Evolutionary conservation across 2,113 vertebrate species (phyloP).

Genomic region (Triplophysa siluroides): DNA sequence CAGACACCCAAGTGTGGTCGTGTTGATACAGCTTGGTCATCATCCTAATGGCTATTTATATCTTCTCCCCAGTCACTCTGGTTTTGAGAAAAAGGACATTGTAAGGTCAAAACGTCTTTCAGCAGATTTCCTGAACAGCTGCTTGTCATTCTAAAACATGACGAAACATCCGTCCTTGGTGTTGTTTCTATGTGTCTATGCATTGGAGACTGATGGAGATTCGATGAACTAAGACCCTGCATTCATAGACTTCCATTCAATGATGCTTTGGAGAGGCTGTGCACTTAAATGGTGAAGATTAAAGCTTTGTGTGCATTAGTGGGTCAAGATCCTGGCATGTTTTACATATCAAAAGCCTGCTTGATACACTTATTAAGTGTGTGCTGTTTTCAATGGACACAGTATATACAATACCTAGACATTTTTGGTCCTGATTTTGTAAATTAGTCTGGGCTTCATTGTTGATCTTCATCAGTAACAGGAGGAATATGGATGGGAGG

Average conservation of each 20-base stretch:
- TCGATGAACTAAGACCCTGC: not conserved
- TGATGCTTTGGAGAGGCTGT: conserved; percentile 2
- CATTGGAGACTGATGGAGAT: not conserved
- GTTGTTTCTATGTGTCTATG: not conserved
- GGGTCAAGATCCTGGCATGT: conserved; percentile 7
- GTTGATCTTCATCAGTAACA: no score
- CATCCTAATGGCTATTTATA: conserved; percentile 41
- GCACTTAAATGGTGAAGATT: conserved; percentile 41
- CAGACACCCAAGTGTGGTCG: not conserved
- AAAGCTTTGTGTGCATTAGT: conserved; percentile 35
- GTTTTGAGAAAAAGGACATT: conserved; percentile 9
- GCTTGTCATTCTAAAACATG: conserved; percentile 11
- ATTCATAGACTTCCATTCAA: conserved; percentile 19
- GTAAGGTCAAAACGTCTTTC: conserved; percentile 8
- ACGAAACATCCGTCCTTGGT: not conserved
- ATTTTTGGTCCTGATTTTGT: no score
- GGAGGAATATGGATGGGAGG: no score
- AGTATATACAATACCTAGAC: not conserved
- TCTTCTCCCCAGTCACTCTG: not conserved
- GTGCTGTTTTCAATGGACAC: not conserved
- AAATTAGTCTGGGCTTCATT: no score
- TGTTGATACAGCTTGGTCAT: conserved; percentile 22
- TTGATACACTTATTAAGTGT: not conserved
- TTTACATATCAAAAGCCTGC: conserved; percentile 47
- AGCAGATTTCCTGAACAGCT: conserved; percentile 12